Conservation (phyloP, 2,888 invertebrate genomes). For the Drosophila melanocephala region DNA sequence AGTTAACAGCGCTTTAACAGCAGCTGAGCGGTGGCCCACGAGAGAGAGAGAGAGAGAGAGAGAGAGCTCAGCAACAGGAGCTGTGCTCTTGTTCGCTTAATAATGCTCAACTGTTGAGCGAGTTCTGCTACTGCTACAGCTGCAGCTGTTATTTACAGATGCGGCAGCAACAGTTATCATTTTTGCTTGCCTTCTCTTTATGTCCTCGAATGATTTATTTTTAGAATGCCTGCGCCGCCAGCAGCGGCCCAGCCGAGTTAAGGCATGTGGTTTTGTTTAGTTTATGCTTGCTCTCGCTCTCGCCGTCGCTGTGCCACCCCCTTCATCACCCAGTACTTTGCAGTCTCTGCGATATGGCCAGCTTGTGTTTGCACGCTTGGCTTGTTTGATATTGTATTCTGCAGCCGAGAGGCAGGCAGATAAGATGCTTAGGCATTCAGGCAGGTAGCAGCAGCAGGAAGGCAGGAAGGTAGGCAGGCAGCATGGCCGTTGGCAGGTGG, state of each 20-base stretch:
- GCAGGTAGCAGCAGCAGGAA: not conserved
- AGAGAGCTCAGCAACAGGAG: conserved; percentile 30
- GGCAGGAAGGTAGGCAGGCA: conserved; percentile 18
- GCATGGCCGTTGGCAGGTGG: conserved; percentile 39
- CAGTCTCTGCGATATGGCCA: conserved; percentile 30
- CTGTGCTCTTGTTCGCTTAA: conserved; percentile 12
- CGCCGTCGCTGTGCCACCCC: conserved; percentile 5
- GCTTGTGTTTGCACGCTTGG: conserved; percentile 67
- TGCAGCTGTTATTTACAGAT: conserved; percentile 73
- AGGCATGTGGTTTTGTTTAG: conserved; percentile 75
- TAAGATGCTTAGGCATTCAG: conserved; percentile 67
- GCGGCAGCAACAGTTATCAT: conserved; percentile 78
- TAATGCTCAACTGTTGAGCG: conserved; percentile 67
- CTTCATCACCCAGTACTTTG: not conserved
- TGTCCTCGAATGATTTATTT: conserved; percentile 80
- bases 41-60: conserved; percentile 3
- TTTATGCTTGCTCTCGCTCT: conserved; percentile 59
- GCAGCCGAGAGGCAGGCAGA: conserved; percentile 49
- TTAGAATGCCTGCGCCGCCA: conserved; percentile 62
- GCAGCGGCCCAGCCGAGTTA: conserved; percentile 51
- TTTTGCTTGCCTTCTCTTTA: conserved; percentile 75
- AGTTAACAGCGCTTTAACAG: conserved; percentile 51
- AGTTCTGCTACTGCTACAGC: conserved; percentile 19
- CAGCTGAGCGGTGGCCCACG: conserved; percentile 14
- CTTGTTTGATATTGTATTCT: conserved; percentile 67